Percentiles rank a stretch among this genome's conserved stretches.
Evolutionary conservation across 2,113 vertebrate genomes (phyloP).

Genomic region (Telmatochromis brichardi): DNA sequence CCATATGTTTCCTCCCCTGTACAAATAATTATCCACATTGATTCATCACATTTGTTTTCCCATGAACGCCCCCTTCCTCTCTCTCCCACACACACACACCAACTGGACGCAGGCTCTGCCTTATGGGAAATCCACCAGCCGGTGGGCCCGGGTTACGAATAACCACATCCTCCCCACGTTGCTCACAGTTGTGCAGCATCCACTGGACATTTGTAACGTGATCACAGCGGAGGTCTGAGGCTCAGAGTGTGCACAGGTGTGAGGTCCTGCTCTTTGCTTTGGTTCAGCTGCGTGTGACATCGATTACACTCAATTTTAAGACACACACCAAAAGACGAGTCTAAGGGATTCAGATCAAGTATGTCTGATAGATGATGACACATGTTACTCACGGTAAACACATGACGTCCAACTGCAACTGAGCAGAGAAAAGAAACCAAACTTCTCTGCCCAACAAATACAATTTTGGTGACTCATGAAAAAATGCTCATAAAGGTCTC

Average conservation of each 20-base stretch:
- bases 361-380: background rate
- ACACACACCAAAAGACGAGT: background rate
- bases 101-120: constrained; percentile 4
- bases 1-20: background rate
- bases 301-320: background rate
- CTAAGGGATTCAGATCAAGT: background rate
- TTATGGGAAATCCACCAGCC: constrained; percentile 24
- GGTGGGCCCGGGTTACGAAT: background rate
- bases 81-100: background rate
- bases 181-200: constrained; percentile 12
- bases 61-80: background rate
- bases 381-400: accelerated
- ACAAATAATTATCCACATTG: background rate
- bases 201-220: background rate
- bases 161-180: constrained; percentile 29
- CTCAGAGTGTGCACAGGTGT: constrained; percentile 11
- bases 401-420: background rate
- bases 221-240: background rate
- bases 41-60: constrained; percentile 44
- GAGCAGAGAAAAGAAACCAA: background rate
- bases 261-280: background rate
- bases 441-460: background rate
- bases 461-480: background rate
- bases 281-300: background rate
- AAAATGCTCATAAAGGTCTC: background rate